Base-by-base conservation (phyloP, 2,113 vertebrate species). In the Ceyx cyanopectus region DNA sequence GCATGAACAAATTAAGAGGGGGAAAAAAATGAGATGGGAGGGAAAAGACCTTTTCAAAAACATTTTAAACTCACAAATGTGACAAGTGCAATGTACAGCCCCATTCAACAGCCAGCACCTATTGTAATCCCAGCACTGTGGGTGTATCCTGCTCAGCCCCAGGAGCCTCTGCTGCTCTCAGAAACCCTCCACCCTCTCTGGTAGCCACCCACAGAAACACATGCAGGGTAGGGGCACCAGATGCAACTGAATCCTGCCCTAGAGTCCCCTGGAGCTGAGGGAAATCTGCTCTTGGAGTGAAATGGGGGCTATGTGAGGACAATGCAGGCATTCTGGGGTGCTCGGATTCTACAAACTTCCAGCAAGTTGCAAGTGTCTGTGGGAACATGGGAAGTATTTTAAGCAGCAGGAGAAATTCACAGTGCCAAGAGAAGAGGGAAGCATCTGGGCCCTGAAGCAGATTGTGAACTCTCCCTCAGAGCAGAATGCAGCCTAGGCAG, bases 381-480 rank as follows among this genome's bases (percentile, higher is more conserved):
- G 78, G 58, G 91, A 96, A 82, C 43, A n/a, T 0, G 65, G 65
- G 23, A 27, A 84, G 73, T 87, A 89, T 89, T 96, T 96, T 89
- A 89, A 85, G 87, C 65, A 87, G 61, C 6, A 63, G 63, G 20
- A 93, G 79, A 54, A 32, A 69, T 32, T 87, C 19, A n/a, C 4
- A 0, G 72, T 93, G 93, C 87, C 92, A 94, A 94, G 89, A 10
- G 48, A 58, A 93, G 51, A 87, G 83, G 46, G 78, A 87, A 89
- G 89, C 91, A 89, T 56, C 81, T 92, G 89, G 61, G n/a, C 65
- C 65, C 65, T 12, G 14, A 40, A 88, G 82, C 90, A 92, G 72
- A 56, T 24, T 80, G 92, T 76, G 60, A 95, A 56, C 83, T 78
- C 53, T 85, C 65, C 60, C 63, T 80, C 32, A 0, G 19, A 85